phyloP scores from a whole-genome alignment of 1,140 invertebrate species.

The Trichoplusia ni region DNA sequence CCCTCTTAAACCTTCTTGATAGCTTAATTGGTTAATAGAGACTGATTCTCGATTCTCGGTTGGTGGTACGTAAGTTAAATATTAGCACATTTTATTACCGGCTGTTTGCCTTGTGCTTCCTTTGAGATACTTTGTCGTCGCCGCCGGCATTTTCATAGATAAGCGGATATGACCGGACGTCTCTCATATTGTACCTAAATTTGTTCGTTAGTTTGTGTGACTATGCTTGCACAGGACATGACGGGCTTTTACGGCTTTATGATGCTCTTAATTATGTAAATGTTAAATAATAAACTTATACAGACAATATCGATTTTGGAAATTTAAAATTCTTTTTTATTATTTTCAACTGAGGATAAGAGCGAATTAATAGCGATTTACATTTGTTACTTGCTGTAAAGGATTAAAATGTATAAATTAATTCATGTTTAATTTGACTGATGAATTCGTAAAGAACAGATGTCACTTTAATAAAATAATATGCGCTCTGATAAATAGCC shows the following conservation, averaged over 20 bases:
- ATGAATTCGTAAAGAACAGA: too few relatives aligned
- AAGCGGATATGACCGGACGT: constrained; percentile 47
- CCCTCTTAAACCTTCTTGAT: background rate
- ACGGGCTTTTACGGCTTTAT: background rate
- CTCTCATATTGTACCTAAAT: constrained; percentile 13
- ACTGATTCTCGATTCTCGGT: constrained; percentile 47
- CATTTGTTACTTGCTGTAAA: too few relatives aligned
- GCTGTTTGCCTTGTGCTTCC: constrained; percentile 61
- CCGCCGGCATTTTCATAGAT: constrained; percentile 47
- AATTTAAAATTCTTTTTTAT: too few relatives aligned
- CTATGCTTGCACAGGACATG: constrained; percentile 32
- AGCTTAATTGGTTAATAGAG: constrained; percentile 50
- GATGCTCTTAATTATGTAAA: too few relatives aligned
- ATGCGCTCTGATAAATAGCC: too few relatives aligned
- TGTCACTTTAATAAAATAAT: too few relatives aligned
- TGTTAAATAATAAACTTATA: too few relatives aligned
- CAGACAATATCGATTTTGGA: too few relatives aligned
- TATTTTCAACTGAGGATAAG: too few relatives aligned
- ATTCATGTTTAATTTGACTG: too few relatives aligned
- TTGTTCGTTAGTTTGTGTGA: constrained; percentile 28
- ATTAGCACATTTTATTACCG: constrained; percentile 69
- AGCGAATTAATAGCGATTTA: too few relatives aligned
- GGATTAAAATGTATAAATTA: too few relatives aligned
- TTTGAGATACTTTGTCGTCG: constrained; percentile 54
- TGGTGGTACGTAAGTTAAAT: constrained; percentile 62